These are phyloP conservation scores for Scrobipalpa atriplicella DNA, from an alignment of 2,888 invertebrate species.

Conservation along the genomic window DNA sequence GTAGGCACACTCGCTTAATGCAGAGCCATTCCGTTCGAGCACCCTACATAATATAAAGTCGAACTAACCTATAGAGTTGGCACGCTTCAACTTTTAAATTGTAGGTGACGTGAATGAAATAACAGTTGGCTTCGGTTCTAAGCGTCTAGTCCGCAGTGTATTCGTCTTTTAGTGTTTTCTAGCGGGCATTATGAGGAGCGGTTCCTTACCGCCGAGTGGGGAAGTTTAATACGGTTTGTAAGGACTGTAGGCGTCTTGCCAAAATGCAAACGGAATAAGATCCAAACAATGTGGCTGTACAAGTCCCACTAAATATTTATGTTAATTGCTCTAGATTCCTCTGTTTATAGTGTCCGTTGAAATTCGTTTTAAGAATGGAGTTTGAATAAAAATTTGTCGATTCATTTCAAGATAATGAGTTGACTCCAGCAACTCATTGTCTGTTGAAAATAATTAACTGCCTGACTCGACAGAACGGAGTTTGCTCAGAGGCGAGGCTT, in stretches of 20 bases:
- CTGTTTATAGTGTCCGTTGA: conserved; percentile 22
- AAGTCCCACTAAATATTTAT: conserved; percentile 32
- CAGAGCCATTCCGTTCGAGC: conserved; percentile 27
- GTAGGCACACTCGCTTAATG: conserved; percentile 38
- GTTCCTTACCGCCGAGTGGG: conserved; percentile 57
- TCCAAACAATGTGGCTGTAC: conserved; percentile 44
- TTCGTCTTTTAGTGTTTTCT: conserved; percentile 40
- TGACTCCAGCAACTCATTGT: conserved; percentile 70
- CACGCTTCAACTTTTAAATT: conserved; percentile 49
- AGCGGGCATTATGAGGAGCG: conserved; percentile 49
- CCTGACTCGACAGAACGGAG: conserved; percentile 71
- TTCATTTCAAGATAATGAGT: conserved; percentile 62
- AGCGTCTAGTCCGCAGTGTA: conserved; percentile 36
- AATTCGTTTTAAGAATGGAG: conserved; percentile 43
- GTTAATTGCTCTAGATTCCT: conserved; percentile 41
- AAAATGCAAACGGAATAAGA: conserved; percentile 55
- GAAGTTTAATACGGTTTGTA: conserved; percentile 58
- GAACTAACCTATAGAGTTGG: conserved; percentile 14
- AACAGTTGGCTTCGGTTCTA: conserved; percentile 43
- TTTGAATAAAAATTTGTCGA: conserved; percentile 48
- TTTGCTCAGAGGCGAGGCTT: conserved; percentile 47
- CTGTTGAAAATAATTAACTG: conserved; percentile 75
- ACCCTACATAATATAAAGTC: conserved; percentile 11
- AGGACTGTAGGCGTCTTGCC: conserved; percentile 58
- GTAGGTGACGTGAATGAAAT: conserved; percentile 55